A percentile compares a stretch with the other conserved stretches of the same genome.
phyloP scores from a whole-genome alignment of 2,113 vertebrate genomes.

The Calyptommatus sinebrachiatus region DNA sequence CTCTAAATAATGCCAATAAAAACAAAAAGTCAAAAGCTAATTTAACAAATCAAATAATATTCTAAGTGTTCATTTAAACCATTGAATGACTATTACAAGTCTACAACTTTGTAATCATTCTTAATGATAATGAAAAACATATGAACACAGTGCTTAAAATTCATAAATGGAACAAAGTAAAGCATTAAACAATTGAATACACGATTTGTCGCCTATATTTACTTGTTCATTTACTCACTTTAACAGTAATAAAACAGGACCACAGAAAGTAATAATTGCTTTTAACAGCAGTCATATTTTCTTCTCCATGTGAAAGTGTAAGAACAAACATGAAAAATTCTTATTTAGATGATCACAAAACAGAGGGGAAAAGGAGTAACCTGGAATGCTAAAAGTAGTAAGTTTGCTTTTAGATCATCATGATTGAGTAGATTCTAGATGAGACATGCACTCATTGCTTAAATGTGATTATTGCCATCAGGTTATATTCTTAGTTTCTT shows the following conservation, averaged over 20 bases:
- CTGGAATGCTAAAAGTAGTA: no score
- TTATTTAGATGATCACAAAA: neutral
- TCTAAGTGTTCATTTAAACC: neutral
- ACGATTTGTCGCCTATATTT: neutral
- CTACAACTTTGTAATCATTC: neutral
- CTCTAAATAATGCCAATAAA: neutral
- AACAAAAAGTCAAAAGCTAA: neutral
- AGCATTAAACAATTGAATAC: neutral
- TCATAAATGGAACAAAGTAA: neutral
- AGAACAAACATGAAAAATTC: neutral
- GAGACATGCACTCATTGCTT: neutral
- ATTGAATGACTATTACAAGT: neutral
- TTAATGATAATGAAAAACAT: neutral
- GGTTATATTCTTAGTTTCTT: neutral
- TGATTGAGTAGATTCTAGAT: neutral
- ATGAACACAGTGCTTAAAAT: neutral
- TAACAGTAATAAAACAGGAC: neutral
- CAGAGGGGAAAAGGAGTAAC: neutral
- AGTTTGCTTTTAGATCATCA: no score
- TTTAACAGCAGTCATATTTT: neutral
- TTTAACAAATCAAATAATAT: neutral
- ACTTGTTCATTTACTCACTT: neutral
- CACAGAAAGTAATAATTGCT: neutral
- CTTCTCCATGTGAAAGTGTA: neutral
- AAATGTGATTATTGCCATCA: neutral